Conservation (phyloP, 2,797 vertebrate genomes). For the Fringilla coelebs region DNA sequence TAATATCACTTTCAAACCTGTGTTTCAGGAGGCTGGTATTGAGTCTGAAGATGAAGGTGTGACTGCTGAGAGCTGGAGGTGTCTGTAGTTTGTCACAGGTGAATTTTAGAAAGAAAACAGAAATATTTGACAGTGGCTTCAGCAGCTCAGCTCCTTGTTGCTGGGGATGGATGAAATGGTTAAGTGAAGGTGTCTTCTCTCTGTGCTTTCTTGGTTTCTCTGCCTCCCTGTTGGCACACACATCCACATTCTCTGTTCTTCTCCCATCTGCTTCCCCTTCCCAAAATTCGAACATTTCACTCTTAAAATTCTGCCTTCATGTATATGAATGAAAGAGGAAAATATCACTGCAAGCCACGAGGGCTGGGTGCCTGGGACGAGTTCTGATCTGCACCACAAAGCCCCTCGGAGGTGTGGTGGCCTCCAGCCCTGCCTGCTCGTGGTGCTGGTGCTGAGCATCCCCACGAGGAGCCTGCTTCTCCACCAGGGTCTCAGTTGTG, state of each 20-base stretch:
- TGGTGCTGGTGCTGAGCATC: background rate
- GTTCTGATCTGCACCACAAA: background rate
- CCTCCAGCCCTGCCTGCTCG: background rate
- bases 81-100: background rate
- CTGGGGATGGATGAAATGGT: background rate
- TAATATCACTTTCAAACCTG: background rate
- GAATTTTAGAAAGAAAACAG: background rate
- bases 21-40: background rate
- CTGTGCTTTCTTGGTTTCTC: background rate
- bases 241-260: background rate
- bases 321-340: background rate
- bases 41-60: background rate
- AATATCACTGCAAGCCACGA: background rate
- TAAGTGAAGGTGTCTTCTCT: background rate
- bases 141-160: background rate
- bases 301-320: background rate
- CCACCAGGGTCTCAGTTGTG: background rate
- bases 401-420: background rate
- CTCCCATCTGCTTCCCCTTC: conserved; percentile 28
- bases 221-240: background rate
- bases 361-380: background rate
- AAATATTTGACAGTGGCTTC: background rate
- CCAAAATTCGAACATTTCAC: background rate
- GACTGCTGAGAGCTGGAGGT: background rate
- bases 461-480: background rate